Base-by-base conservation (phyloP, 2,888 invertebrate genomes). In the Agriotes lineatus region DNA sequence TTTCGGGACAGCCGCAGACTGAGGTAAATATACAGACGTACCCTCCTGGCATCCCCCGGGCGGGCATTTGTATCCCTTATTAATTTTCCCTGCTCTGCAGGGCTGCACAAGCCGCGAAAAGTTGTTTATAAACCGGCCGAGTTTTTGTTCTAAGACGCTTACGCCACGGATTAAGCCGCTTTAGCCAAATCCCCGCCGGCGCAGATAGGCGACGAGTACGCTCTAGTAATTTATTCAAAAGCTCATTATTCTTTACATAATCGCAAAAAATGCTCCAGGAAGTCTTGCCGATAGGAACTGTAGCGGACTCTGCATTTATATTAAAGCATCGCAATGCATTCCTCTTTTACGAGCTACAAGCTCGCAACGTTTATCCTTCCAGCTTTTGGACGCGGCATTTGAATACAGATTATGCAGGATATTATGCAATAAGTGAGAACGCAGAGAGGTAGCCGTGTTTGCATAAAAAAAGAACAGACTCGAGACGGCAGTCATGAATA, bases 71-170 rank as follows among this genome's bases (percentile, higher is more conserved):
- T 59, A 59, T 65, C 48, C 45, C 50, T 48, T 58, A 58, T 65
- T 65, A 65, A 65, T 65, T 58, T 58, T 58, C 58, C 45, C 45
- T 48, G 39, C 30, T 64, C 33, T 65, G 58, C 25, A 12, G 39
- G 39, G 58, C 39, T 58, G 57, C 58, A 58, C 30, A 59, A 66
- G 54, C 60, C 59, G 59, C 44, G 60, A 60, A 60, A 66, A 66
- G 66, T 66, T 66, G 66, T 66, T 66, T 66, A 66, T 66, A 66
- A 66, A 66, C 66, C 54, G 59, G 54, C 52, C 60, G 33, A 66
- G 22, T 58, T 58, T 65, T 65, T 65, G 25, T 59, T 50, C 52
- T 66, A 60, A 66, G 59, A 60, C 60, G 66, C 60, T 60, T 60
- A 42, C 60, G 33, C 25, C 44, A 33, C 20, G 39, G 66, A 66